Percentiles rank a stretch among this genome's conserved stretches.
Conservation (phyloP, 2,113 vertebrate species). For the Charadrius vociferus region DNA sequence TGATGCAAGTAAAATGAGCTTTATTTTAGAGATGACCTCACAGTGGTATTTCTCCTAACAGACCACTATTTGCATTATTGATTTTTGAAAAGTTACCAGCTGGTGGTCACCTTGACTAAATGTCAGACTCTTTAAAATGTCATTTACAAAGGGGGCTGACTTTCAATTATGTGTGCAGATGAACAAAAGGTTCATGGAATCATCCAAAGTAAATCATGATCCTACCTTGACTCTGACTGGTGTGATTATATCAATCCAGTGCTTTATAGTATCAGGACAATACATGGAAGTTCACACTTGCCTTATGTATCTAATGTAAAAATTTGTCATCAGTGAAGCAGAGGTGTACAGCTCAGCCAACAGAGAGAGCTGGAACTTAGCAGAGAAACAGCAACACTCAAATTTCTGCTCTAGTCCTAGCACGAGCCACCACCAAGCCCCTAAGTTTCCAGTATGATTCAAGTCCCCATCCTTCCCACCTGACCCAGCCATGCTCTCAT, state of each 20-base stretch:
- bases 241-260: background rate
- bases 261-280: background rate
- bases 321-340: background rate
- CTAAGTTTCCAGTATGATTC: background rate
- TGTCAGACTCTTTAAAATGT: conserved; percentile 31
- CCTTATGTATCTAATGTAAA: rapidly evolving
- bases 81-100: conserved; percentile 27
- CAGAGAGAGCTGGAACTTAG: background rate
- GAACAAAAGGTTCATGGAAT: background rate
- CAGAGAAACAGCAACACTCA: background rate
- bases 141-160: background rate
- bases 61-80: conserved; percentile 29
- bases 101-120: conserved; percentile 51
- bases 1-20: background rate
- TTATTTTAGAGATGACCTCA: conserved; percentile 23
- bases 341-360: background rate
- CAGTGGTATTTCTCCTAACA: background rate
- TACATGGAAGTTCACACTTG: rapidly evolving
- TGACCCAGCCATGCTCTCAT: background rate
- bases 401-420: background rate
- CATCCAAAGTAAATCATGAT: background rate
- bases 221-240: background rate
- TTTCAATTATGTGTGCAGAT: background rate
- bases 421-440: background rate
- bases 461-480: background rate